These are phyloP conservation scores for Apocheima hispidaria DNA, from an alignment of 2,888 invertebrate genomes.

Conservation along the genomic window DNA sequence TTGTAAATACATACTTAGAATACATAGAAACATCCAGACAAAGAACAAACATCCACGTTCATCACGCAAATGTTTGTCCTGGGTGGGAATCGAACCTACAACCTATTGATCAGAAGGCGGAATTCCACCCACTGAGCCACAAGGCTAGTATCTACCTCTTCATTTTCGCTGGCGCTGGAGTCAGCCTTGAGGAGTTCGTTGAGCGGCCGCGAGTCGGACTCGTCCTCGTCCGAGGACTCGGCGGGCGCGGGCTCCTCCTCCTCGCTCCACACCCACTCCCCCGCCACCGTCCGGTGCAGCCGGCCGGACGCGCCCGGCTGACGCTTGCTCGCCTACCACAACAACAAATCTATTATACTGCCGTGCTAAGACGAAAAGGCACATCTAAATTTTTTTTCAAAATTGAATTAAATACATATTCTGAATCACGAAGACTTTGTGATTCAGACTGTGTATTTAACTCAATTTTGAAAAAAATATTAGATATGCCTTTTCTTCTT, in stretches of 20 bases:
- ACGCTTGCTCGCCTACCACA: constrained; percentile 66
- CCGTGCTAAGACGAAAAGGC: background rate
- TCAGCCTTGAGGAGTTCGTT: constrained; percentile 84
- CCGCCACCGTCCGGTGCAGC: constrained; percentile 96
- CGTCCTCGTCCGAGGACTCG: constrained; percentile 18
- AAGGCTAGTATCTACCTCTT: constrained; percentile 60
- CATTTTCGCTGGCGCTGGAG: constrained; percentile 85
- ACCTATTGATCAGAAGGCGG: no score
- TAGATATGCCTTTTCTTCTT: no score
- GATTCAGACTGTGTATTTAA: no score
- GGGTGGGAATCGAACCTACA: no score
- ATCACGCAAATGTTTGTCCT: no score
- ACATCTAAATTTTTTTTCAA: background rate
- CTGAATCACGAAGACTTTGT: no score
- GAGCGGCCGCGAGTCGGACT: constrained; percentile 82
- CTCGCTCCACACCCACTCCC: constrained; percentile 99
- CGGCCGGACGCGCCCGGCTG: constrained; percentile 89
- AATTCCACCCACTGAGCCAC: no score
- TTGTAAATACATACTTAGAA: no score
- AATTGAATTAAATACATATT: no score
- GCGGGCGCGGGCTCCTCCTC: constrained; percentile 86
- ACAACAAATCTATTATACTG: background rate
- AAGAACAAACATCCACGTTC: no score
- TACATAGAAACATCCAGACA: no score
- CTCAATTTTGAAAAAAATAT: no score